A percentile compares a stretch with the other conserved stretches of the same genome.
Conservation (phyloP, 1,140 invertebrate species). For the Drosophila carrolli region DNA sequence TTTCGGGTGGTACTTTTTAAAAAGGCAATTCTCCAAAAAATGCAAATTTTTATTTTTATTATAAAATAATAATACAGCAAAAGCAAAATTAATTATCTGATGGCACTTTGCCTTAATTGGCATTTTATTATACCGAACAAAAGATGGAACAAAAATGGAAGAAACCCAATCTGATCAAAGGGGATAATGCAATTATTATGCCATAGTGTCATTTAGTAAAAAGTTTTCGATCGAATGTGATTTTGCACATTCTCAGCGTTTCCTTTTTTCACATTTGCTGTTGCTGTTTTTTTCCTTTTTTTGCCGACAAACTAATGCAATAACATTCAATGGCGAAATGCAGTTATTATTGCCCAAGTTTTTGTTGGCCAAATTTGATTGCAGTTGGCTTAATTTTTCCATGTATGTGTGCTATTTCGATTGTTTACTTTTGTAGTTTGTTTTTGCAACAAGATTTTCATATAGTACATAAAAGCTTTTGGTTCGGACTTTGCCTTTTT, state of each 20-base stretch:
- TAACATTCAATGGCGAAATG: conserved; percentile 77
- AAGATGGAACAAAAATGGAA: conserved; percentile 7
- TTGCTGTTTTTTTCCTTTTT: conserved; percentile 3
- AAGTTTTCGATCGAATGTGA: conserved; percentile 60
- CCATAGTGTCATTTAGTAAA: conserved; percentile 58
- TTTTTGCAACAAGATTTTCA: conserved; percentile 65
- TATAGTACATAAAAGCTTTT: conserved; percentile 69
- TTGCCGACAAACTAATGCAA: conserved; percentile 69
- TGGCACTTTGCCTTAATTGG: conserved; percentile 5
- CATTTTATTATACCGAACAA: conserved; percentile 21
- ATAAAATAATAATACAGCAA: neutral
- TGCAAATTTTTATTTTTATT: too few relatives aligned
- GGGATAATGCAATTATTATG: conserved; percentile 62
- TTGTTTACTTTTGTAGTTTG: conserved; percentile 64
- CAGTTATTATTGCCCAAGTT: conserved; percentile 70
- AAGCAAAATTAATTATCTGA: neutral
- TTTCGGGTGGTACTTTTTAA: too few relatives aligned
- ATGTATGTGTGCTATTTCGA: conserved; percentile 50
- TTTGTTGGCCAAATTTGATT: conserved; percentile 50
- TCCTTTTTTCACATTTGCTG: conserved; percentile 18
- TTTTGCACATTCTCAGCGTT: conserved; percentile 33
- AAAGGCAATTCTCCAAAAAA: too few relatives aligned
- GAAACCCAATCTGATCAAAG: conserved; percentile 39
- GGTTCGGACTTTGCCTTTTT: conserved; percentile 33
- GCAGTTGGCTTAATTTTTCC: conserved; percentile 47